phyloP scores from a whole-genome alignment of 2,888 invertebrate genomes.

The Rutpela maculata region DNA sequence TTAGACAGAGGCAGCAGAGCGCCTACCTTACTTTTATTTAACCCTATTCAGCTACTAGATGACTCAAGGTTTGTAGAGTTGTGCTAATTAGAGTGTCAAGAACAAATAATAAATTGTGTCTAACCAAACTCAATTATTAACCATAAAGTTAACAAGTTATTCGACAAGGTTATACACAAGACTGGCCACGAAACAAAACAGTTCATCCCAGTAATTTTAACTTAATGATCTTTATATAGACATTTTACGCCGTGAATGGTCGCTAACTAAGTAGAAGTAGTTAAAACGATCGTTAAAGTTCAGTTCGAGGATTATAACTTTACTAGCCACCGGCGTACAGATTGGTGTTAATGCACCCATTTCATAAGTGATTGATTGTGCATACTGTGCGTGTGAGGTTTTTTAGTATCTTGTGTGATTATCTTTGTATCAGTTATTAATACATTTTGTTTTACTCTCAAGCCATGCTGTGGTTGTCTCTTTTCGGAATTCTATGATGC shows the following conservation, averaged over 20 bases:
- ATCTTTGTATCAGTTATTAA: constrained; percentile 31
- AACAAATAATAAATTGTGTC: constrained; percentile 38
- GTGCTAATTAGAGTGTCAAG: constrained; percentile 30
- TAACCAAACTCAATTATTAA: constrained; percentile 60
- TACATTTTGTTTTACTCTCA: constrained; percentile 21
- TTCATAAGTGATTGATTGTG: constrained; percentile 55
- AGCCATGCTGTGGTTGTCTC: not conserved
- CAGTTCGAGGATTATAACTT: constrained; percentile 64
- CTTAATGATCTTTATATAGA: constrained; percentile 66
- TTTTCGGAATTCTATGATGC: not conserved
- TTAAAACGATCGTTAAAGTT: constrained; percentile 68
- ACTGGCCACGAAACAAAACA: constrained; percentile 62
- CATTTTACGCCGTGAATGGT: constrained; percentile 65
- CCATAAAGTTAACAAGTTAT: constrained; percentile 64
- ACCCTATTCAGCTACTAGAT: not conserved
- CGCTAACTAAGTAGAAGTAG: constrained; percentile 67
- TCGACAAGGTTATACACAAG: constrained; percentile 51
- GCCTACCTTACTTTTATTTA: not conserved
- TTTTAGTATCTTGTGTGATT: constrained; percentile 17
- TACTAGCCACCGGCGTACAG: constrained; percentile 65
- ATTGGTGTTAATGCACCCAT: constrained; percentile 63
- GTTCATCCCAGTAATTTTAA: constrained; percentile 64
- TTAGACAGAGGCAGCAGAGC: too few species aligned
- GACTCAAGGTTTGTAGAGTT: constrained; percentile 13
- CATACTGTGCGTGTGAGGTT: constrained; percentile 16